phyloP scores from a whole-genome alignment of 2,888 invertebrate genomes.

The Agriopis leucophaearia region DNA sequence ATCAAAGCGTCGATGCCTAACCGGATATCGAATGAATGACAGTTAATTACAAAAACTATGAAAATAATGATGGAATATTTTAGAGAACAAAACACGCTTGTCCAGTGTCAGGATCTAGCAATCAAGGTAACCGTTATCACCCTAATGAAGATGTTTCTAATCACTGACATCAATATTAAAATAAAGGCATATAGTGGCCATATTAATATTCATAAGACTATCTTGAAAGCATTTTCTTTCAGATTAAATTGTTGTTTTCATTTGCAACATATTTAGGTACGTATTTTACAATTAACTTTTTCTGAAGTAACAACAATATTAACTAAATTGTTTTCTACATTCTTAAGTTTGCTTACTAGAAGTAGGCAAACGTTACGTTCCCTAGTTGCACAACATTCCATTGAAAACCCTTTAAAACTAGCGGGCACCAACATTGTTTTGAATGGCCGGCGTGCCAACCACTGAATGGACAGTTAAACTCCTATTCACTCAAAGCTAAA shows the following conservation, averaged over 20 bases:
- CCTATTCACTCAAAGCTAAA: conserved; percentile 76
- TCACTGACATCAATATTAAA: conserved; percentile 23
- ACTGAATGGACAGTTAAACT: conserved; percentile 78
- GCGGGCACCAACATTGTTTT: conserved; percentile 69
- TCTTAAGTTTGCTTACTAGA: conserved; percentile 9
- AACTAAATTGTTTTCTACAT: background rate
- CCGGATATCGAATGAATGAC: conserved; percentile 25
- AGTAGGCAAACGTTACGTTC: conserved; percentile 20
- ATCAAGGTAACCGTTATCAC: conserved; percentile 32
- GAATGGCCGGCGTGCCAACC: conserved; percentile 65
- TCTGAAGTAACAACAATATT: background rate
- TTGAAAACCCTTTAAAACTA: conserved; percentile 60
- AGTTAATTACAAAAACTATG: conserved; percentile 24
- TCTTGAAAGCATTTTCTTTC: background rate
- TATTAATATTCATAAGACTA: conserved; percentile 23
- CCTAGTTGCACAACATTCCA: conserved; percentile 40
- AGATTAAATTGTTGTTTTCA: conserved; percentile 10
- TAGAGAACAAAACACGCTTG: conserved; percentile 12
- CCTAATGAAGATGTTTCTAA: conserved; percentile 28
- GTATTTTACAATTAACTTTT: background rate
- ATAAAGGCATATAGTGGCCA: conserved; percentile 4
- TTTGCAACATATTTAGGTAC: conserved; percentile 1
- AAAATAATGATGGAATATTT: conserved; percentile 15
- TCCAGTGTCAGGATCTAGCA: conserved; percentile 15
- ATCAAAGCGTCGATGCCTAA: conserved; percentile 17